These are phyloP conservation scores for Alaudala cheleensis DNA, from an alignment of 2,113 vertebrate species.

Conservation along the genomic window DNA sequence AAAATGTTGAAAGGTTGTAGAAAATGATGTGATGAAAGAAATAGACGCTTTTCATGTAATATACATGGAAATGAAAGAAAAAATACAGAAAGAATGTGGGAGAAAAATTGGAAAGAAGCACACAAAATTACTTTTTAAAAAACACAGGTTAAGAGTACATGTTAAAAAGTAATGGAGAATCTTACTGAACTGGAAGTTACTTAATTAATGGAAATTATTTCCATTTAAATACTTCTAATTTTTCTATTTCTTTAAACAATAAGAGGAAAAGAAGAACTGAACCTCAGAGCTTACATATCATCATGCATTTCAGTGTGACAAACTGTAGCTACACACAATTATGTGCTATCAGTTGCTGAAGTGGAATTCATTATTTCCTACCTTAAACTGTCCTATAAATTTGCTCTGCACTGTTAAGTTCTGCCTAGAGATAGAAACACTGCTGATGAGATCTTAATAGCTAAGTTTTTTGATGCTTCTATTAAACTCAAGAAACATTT, in stretches of 20 bases:
- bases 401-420: slow-evolving; percentile 34
- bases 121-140: neutral
- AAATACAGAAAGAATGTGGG: neutral
- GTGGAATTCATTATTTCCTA: slow-evolving; percentile 29
- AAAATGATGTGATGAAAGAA: neutral
- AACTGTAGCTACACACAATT: neutral
- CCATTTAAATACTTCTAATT: neutral
- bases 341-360: neutral
- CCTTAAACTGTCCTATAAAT: slow-evolving; percentile 47
- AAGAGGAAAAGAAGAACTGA: neutral
- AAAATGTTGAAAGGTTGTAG: neutral
- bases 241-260: neutral
- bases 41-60: neutral
- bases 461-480: neutral
- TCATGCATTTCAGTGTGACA: neutral
- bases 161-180: neutral
- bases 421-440: neutral
- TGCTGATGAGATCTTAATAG: slow-evolving; percentile 9
- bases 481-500: slow-evolving; percentile 1
- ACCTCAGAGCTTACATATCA: neutral
- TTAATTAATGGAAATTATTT: neutral
- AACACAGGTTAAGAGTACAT: neutral
- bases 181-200: neutral
- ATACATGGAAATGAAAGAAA: neutral
- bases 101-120: neutral